Base-by-base conservation (phyloP, 2,888 invertebrate species). In the Drosophila nr. fundita region DNA sequence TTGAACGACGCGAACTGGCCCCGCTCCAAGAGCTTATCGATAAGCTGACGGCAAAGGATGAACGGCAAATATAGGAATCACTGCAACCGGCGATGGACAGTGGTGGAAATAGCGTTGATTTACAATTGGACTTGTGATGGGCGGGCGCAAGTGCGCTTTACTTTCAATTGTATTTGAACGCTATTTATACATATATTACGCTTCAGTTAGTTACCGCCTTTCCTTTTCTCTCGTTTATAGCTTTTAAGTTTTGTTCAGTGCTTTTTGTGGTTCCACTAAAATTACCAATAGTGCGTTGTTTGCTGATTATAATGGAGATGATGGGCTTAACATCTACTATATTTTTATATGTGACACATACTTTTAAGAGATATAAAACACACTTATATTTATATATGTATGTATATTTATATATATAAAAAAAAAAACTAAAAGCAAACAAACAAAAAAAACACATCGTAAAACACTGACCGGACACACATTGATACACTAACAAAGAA, bases 21-120 rank as follows among this genome's bases (percentile, higher is more conserved):
- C 99, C 99, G 62, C 95, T 99, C 81, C 98, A 99, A 93, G 99
- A 99, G 94, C 95, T 99, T 85, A 99, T 99, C 94, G 99, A 99
- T 93, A 98, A 98, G 94, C 94, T 98, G 90, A 97, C 98, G 55
- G 97, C 97, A 84, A 98, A 97, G 94, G 97, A 97, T 92, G 95
- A 96, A 87, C 96, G 97, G 95, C 97, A 96, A 95, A 95, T 88
- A 90, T 93, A 92, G 91, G 85, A 90, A 71, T 89, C 74, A 86
- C 74, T 83, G 77, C 78, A 90, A 30, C 34, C 63, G 15, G 15
- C 24, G 53, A 62, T 40, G 66, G 81, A 78, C 52, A 54, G 58
- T 62, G 68, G 81, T 53, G 80, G 83, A 52, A 73, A 61, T 57
- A 68, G 71, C 57, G 59, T 40, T 57, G 57, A 74, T 53, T 63